A percentile compares a stretch with the other conserved stretches of the same genome.
Evolutionary conservation across 2,888 invertebrate genomes (phyloP).

Genomic region (Sesia bembeciformis): DNA sequence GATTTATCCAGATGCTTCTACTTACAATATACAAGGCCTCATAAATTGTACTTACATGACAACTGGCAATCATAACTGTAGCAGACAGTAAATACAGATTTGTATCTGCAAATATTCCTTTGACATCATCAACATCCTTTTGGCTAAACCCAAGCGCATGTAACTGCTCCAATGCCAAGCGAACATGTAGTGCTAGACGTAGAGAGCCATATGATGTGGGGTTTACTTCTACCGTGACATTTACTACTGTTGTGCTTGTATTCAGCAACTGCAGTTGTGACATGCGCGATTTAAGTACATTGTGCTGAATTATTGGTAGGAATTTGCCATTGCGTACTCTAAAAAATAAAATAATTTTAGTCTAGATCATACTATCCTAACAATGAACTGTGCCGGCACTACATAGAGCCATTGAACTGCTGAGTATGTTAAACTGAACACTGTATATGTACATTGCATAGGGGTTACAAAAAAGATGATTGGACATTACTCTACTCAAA

Average conservation of each 20-base stretch:
- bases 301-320: slow-evolving; percentile 87
- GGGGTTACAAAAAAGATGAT: too few species aligned
- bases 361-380: too few species aligned
- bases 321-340: slow-evolving; percentile 79
- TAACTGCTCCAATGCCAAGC: slow-evolving; percentile 81
- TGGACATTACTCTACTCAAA: too few species aligned
- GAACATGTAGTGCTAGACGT: slow-evolving; percentile 84
- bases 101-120: slow-evolving; percentile 96
- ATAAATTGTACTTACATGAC: slow-evolving; percentile 84
- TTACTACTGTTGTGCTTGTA: slow-evolving; percentile 73
- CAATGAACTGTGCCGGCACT: too few species aligned
- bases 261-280: slow-evolving; percentile 82
- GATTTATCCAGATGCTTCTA: too few species aligned
- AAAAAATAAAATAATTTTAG: slow-evolving; percentile 18
- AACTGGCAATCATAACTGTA: slow-evolving; percentile 91
- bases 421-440: too few species aligned
- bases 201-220: slow-evolving; percentile 88
- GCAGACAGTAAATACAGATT: slow-evolving; percentile 92
- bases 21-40: too few species aligned
- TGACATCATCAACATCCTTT: slow-evolving; percentile 97
- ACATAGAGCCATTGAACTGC: too few species aligned
- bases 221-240: slow-evolving; percentile 80
- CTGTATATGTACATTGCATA: too few species aligned
- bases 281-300: slow-evolving; percentile 86
- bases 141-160: slow-evolving; percentile 88